These are phyloP conservation scores for Lutraria lutraria DNA, from an alignment of 2,888 invertebrate genomes.

Conservation along the genomic window DNA sequence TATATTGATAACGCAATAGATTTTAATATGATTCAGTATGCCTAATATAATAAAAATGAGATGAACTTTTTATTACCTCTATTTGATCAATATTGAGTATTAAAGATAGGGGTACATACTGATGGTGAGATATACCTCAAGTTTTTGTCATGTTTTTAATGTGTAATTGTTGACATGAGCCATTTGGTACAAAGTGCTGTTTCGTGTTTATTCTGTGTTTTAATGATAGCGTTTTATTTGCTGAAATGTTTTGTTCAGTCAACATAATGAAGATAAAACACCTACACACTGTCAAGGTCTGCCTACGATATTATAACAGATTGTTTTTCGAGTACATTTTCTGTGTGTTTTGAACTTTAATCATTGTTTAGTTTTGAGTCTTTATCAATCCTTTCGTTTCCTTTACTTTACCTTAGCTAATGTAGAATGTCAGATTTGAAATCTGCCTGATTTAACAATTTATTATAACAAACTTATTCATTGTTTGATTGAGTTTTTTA, in stretches of 20 bases:
- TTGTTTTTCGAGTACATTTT: slow-evolving; percentile 17
- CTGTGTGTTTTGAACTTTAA: slow-evolving; percentile 13
- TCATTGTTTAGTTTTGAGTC: background rate
- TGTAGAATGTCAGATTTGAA: background rate
- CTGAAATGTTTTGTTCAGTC: background rate
- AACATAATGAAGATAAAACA: slow-evolving; percentile 6
- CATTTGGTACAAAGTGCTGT: slow-evolving; percentile 19
- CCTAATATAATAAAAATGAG: too few relatives aligned
- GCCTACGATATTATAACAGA: background rate
- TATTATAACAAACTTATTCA: background rate
- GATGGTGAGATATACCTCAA: background rate
- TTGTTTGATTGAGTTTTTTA: background rate
- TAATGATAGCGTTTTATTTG: slow-evolving; percentile 14
- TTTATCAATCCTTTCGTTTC: background rate
- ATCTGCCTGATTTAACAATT: background rate
- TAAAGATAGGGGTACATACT: background rate
- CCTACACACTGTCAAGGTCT: background rate
- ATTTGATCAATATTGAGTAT: background rate
- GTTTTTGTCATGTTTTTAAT: background rate
- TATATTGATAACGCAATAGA: background rate
- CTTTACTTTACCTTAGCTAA: background rate
- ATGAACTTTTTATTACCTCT: background rate
- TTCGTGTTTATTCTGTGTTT: background rate
- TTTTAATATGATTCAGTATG: too few relatives aligned
- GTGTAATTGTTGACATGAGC: background rate